Base-by-base conservation (phyloP, 2,113 vertebrate species). In the Sturnus vulgaris region DNA sequence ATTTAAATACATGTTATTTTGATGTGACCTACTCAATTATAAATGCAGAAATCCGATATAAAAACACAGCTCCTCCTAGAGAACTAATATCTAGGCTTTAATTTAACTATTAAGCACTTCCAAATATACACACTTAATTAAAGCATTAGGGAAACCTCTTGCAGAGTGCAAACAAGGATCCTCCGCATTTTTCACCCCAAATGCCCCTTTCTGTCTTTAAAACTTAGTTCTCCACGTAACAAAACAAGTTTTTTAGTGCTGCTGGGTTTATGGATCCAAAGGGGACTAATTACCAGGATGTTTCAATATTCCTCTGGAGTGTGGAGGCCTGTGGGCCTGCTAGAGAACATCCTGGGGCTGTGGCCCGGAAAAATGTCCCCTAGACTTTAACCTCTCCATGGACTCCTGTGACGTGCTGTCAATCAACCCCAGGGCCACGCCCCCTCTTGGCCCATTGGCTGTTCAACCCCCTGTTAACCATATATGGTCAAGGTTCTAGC, bases 11-110 rank as follows among this genome's bases (percentile, higher is more conserved):
- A 17, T 52, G 72, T 84, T 94, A 87, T 71, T 88, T 71, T 86
- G 85, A 53, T 94, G 82, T 69, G 69, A 78, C 23, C 90, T 86
- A 78, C 63, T 71, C 77, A 78, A 86, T 95, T 93, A 90, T 76
- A 94, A 95, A 90, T 90, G 77, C 80, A 92, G 69, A 81, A 35
- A 28, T 68, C 60, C 60, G 49, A 71, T 64, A 57, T 65, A 64
- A 93, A 95, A 93, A 40, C 77, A 92, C 60, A 88, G 72, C 77
- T 93, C 82, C 53, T 96, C 76, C 60, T 93, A 90, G 89, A 93
- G 82, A 95, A 81, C 60, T 68, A 81, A 70, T 75, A 86, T 78
- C 72, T 86, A 86, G 80, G 76, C 60, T 95, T 88, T 71, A 75
- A 83, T 86, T 92, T 93, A 92, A 87, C 56, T 80, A 66, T 81